Evolutionary conservation across 2,113 vertebrate genomes (phyloP).

Genomic region (Mobula hypostoma): DNA sequence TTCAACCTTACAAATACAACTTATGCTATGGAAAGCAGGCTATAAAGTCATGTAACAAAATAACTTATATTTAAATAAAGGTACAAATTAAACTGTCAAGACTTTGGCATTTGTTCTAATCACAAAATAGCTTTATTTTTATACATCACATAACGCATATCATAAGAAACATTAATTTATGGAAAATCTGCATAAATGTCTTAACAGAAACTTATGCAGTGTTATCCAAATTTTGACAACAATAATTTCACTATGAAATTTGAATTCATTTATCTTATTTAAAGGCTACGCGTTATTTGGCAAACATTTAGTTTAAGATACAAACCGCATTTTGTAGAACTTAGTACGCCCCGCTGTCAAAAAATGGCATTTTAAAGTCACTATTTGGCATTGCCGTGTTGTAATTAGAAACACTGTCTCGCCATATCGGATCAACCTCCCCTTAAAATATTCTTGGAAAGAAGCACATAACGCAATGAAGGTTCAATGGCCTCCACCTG

Average conservation of each 20-base stretch:
- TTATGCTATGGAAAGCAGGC: neutral
- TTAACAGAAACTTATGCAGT: conserved; percentile 5
- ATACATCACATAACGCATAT: conserved; percentile 30
- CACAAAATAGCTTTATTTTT: conserved; percentile 38
- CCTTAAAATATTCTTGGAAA: neutral
- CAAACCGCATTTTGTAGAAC: conserved; percentile 1
- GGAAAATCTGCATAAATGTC: conserved; percentile 7
- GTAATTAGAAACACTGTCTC: neutral
- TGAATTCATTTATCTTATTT: neutral
- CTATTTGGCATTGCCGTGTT: neutral
- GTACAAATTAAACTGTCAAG: conserved; percentile 29
- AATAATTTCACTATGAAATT: conserved; percentile 32
- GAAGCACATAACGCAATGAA: neutral
- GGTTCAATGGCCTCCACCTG: neutral
- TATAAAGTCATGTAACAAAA: neutral
- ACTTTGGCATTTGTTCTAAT: conserved; percentile 25
- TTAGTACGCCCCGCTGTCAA: neutral
- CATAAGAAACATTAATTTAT: conserved; percentile 28
- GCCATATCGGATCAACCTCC: neutral
- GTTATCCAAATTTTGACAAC: conserved; percentile 26
- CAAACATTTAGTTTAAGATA: conserved; percentile 21
- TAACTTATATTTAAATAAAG: neutral
- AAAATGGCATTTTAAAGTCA: neutral
- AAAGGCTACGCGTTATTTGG: conserved; percentile 33
- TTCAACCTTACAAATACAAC: neutral